Base-by-base conservation (phyloP, 1,140 invertebrate species). In the Habropoda laboriosa region DNA sequence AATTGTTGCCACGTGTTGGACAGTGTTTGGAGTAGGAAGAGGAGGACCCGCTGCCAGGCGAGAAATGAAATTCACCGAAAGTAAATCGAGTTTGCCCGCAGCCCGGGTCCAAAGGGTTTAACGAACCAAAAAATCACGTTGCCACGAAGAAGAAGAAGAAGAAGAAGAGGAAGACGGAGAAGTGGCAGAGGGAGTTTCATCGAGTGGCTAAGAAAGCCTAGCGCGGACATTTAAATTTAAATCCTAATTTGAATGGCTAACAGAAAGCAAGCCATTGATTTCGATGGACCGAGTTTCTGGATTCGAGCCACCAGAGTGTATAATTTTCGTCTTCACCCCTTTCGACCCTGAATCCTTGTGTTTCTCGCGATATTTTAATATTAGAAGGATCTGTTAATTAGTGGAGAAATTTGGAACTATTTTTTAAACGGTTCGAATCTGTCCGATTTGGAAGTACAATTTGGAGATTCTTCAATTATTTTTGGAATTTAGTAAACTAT, bases 41-140 rank as follows among this genome's bases (percentile, higher is more conserved):
- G 30, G 38, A 47, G n/a, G 45, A 13, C 49, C 47, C 53, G 12
- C 13, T n/a, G 32, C 58, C 61, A 86, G 80, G 88, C 87, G 87
- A 85, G 86, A 91, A 91, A 91, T 90, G 87, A 91, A 91, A 91
- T 91, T 91, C 86, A 91, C 87, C 68, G 89, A 91, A 90, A 90
- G 86, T 87, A 90, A 91, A 91, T 91, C 81, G 87, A 88, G 57
- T 91, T 91, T 91, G 74, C 78, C 72, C 68, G 79, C 71, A 74
- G 81, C 85, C 71, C 47, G 76, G 71, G 24, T 38, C 85, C 74
- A 90, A 90, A 90, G 80, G 72, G 61, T 84, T 85, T 90, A 91
- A 91, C 90, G 87, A 91, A 90, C 87, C 87, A 85, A 86, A 89
- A 90, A 91, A 89, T 90, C 86, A 80, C 53, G 70, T 80, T 81